Evolutionary conservation across 1,140 invertebrate species (phyloP).

Genomic region (Acromyrmex echinatior): DNA sequence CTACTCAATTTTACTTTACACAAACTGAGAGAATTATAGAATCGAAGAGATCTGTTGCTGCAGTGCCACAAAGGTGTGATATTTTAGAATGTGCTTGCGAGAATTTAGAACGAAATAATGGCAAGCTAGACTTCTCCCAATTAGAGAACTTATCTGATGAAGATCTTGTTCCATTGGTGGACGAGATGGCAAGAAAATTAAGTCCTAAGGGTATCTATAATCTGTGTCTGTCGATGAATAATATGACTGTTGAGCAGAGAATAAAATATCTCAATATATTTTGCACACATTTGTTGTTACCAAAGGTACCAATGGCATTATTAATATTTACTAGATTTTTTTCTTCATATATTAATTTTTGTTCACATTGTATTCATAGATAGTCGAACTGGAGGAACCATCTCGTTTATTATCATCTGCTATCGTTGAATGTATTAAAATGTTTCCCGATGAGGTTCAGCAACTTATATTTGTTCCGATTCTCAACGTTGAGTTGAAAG

Average conservation of each 20-base stretch:
- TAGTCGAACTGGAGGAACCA: constrained; percentile 73
- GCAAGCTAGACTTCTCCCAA: constrained; percentile 61
- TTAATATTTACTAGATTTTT: not conserved
- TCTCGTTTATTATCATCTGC: constrained; percentile 69
- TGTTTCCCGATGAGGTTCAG: constrained; percentile 78
- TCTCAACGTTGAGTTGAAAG: constrained; percentile 75
- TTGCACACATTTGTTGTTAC: constrained; percentile 72
- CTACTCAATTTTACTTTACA: constrained; percentile 73
- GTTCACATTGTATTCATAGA: constrained; percentile 62
- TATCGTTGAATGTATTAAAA: constrained; percentile 69
- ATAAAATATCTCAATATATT: constrained; percentile 70
- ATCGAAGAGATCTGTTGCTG: not conserved
- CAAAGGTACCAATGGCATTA: constrained; percentile 68
- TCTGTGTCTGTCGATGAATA: constrained; percentile 72
- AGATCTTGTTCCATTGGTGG: constrained; percentile 63
- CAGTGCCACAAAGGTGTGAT: constrained; percentile 44
- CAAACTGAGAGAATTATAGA: constrained; percentile 38
- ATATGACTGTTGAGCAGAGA: constrained; percentile 67
- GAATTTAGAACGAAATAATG: constrained; percentile 64
- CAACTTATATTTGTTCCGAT: constrained; percentile 76
- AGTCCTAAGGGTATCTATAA: constrained; percentile 73
- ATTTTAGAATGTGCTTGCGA: constrained; percentile 64
- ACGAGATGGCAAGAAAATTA: constrained; percentile 70
- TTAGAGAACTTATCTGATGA: constrained; percentile 69
- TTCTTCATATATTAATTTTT: not conserved